Evolutionary conservation across 1,140 invertebrate genomes (phyloP).

Genomic region (Drosophila littoralis): DNA sequence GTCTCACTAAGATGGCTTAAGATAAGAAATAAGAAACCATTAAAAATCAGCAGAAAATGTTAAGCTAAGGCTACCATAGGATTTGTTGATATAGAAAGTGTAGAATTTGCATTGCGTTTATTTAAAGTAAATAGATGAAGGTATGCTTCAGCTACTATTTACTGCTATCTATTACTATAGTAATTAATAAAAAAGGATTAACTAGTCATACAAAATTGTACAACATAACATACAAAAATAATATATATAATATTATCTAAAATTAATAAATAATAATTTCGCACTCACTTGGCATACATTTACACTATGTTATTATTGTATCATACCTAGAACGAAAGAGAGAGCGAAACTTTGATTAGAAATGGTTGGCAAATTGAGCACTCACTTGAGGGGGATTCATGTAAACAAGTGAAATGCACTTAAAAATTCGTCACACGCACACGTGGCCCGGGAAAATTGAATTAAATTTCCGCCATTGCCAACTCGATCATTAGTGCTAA

Average conservation of each 20-base stretch:
- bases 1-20: not conserved
- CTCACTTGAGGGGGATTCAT: slow-evolving; percentile 8
- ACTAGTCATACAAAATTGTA: too few species aligned
- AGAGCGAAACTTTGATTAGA: slow-evolving; percentile 8
- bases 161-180: too few species aligned
- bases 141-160: too few species aligned
- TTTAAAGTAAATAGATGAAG: too few species aligned
- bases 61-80: not conserved
- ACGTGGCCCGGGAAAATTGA: slow-evolving; percentile 58
- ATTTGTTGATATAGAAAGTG: too few species aligned
- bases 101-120: too few species aligned
- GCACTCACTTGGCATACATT: too few species aligned
- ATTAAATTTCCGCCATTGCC: slow-evolving; percentile 22
- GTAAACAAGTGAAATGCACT: slow-evolving; percentile 54
- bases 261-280: too few species aligned
- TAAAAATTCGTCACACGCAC: slow-evolving; percentile 74
- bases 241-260: too few species aligned
- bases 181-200: too few species aligned
- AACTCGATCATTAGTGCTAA: slow-evolving; percentile 33
- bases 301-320: too few species aligned
- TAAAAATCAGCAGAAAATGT: not conserved
- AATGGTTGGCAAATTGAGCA: not conserved
- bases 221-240: too few species aligned
- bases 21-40: not conserved
- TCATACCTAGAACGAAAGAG: slow-evolving; percentile 43